Percentiles rank a stretch among this genome's conserved stretches.
These are phyloP conservation scores for Pristionchus arcanus DNA, from an alignment of 2,888 invertebrate genomes.

Conservation along the genomic window DNA sequence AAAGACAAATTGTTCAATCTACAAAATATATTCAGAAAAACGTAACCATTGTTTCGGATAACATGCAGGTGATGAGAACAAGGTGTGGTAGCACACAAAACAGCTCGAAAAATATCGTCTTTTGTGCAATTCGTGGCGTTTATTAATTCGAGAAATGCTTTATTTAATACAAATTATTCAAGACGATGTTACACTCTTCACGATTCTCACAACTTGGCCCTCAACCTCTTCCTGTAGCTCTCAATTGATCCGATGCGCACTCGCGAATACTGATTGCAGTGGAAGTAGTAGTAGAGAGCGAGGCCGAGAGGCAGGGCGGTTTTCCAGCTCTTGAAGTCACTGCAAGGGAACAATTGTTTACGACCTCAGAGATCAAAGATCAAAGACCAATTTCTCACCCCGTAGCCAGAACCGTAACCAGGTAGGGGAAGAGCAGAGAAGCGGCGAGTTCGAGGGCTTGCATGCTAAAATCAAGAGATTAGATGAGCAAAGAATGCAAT, in stretches of 20 bases:
- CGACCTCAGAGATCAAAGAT: neutral
- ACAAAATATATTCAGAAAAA: too few relatives aligned
- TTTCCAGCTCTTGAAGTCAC: constrained; percentile 10
- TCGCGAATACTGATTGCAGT: neutral
- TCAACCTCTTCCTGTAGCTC: neutral
- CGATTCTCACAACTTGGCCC: neutral
- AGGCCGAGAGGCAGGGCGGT: neutral
- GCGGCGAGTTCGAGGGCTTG: neutral
- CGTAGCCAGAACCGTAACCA: neutral
- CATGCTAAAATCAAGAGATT: neutral
- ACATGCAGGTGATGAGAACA: too few relatives aligned
- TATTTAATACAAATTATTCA: too few relatives aligned
- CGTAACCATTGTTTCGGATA: too few relatives aligned
- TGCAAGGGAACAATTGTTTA: neutral
- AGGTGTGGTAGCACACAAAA: too few relatives aligned
- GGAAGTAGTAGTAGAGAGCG: neutral
- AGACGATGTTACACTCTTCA: too few relatives aligned
- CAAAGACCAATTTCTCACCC: neutral
- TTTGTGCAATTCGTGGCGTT: too few relatives aligned
- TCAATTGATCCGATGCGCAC: neutral
- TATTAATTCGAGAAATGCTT: too few relatives aligned
- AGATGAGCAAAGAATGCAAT: too few relatives aligned
- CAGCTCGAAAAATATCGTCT: too few relatives aligned
- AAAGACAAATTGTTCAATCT: too few relatives aligned
- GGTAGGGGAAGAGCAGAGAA: neutral